These are phyloP conservation scores for Drosophila serrata DNA, from an alignment of 1,140 invertebrate species.

Conservation along the genomic window DNA sequence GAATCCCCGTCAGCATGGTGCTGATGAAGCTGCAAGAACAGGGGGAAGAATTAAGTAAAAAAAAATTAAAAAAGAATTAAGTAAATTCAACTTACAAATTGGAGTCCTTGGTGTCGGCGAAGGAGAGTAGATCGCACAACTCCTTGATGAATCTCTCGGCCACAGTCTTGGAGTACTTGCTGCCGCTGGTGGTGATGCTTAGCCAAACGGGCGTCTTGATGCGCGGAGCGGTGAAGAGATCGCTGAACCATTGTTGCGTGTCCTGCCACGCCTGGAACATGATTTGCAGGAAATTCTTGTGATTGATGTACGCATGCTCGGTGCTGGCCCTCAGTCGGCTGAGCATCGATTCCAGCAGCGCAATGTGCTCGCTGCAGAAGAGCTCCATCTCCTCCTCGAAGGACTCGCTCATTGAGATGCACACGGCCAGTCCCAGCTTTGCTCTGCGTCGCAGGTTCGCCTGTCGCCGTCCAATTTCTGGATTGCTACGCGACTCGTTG, in stretches of 20 bases:
- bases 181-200: conserved; percentile 86
- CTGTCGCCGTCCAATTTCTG: conserved; percentile 75
- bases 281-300: conserved; percentile 82
- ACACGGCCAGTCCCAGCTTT: conserved; percentile 87
- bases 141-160: conserved; percentile 87
- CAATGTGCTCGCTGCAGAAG: conserved; percentile 92
- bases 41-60: neutral
- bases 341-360: conserved; percentile 92
- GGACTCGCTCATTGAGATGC: conserved; percentile 82
- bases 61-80: neutral
- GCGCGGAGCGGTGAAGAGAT: conserved; percentile 89
- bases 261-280: conserved; percentile 87
- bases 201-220: conserved; percentile 90
- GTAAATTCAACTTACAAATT: conserved; percentile 90
- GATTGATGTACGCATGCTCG: conserved; percentile 85
- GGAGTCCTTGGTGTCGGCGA: conserved; percentile 91
- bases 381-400: conserved; percentile 87
- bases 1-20: conserved; percentile 93
- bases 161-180: conserved; percentile 85
- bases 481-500: conserved; percentile 82
- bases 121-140: conserved; percentile 87
- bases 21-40: conserved; percentile 93
- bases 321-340: conserved; percentile 89
- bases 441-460: conserved; percentile 72
- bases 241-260: conserved; percentile 87